Conservation (phyloP, 2,113 vertebrate genomes). For the Sitta europaea region DNA sequence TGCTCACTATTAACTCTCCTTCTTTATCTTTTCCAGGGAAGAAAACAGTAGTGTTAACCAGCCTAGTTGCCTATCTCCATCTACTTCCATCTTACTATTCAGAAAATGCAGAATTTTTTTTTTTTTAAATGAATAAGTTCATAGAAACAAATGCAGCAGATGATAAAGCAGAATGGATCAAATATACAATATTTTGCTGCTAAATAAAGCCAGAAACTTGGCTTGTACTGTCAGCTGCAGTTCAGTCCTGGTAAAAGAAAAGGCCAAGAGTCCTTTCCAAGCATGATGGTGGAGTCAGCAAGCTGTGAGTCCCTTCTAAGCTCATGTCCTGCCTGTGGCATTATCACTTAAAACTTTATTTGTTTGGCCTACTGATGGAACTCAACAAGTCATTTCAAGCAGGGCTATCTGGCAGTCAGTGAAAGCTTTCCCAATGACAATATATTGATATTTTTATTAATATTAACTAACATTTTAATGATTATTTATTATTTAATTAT, state of each 20-base stretch:
- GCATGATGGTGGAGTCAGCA: not conserved
- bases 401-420: not conserved
- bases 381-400: not conserved
- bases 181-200: not conserved
- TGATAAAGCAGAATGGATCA: not conserved
- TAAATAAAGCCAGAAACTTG: not conserved
- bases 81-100: not conserved
- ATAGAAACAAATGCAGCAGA: not conserved
- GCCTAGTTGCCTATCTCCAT: not conserved
- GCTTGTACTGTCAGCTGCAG: not conserved
- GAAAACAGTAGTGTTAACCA: not conserved
- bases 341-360: not conserved
- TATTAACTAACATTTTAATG: not conserved
- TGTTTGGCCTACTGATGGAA: not conserved
- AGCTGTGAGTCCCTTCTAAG: not conserved
- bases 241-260: not conserved
- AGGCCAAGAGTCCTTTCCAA: not conserved
- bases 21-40: not conserved
- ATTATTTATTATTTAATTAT: not conserved
- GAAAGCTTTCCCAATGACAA: not conserved
- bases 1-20: not conserved
- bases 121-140: not conserved
- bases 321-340: not conserved
- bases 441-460: too few species aligned
- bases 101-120: not conserved